Evolutionary conservation across 2,888 invertebrate genomes (phyloP).

Genomic region (Drosophila fungiperda): DNA sequence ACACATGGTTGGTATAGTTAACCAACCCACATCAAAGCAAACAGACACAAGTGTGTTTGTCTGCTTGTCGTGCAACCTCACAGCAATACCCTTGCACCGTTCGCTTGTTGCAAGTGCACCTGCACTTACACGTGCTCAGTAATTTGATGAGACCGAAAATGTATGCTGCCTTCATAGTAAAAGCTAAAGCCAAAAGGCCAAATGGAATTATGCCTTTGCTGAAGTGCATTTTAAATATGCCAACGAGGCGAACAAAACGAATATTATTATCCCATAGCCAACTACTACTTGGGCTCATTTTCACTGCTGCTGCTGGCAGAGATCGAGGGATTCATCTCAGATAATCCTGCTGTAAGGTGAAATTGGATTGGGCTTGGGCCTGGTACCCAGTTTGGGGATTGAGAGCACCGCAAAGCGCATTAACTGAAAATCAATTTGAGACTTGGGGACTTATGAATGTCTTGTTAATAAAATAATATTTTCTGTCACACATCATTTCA

Average conservation of each 20-base stretch:
- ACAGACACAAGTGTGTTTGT: slow-evolving; percentile 13
- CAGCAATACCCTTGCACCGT: not conserved
- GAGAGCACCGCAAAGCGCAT: slow-evolving; percentile 52
- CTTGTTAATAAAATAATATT: not conserved
- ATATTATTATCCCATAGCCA: slow-evolving; percentile 33
- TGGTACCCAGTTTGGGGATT: slow-evolving; percentile 19
- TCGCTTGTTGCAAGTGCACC: slow-evolving; percentile 40
- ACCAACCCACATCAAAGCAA: slow-evolving; percentile 13
- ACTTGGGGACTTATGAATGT: slow-evolving; percentile 40
- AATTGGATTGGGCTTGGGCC: slow-evolving; percentile 19
- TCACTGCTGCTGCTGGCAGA: slow-evolving; percentile 17
- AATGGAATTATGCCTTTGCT: slow-evolving; percentile 74
- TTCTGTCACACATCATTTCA: not conserved
- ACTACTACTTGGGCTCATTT: slow-evolving; percentile 61
- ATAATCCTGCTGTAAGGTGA: slow-evolving; percentile 50
- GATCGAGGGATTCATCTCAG: slow-evolving; percentile 41
- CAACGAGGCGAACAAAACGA: slow-evolving; percentile 56
- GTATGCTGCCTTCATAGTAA: slow-evolving; percentile 33
- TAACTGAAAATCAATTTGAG: slow-evolving; percentile 70
- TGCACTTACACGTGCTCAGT: slow-evolving; percentile 69
- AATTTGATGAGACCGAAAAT: slow-evolving; percentile 71
- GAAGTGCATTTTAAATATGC: slow-evolving; percentile 78
- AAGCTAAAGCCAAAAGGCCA: slow-evolving; percentile 62
- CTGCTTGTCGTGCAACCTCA: not conserved
- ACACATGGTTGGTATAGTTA: not conserved